Base-by-base conservation (phyloP, 2,888 invertebrate species). In the Myopa tessellatipennis region DNA sequence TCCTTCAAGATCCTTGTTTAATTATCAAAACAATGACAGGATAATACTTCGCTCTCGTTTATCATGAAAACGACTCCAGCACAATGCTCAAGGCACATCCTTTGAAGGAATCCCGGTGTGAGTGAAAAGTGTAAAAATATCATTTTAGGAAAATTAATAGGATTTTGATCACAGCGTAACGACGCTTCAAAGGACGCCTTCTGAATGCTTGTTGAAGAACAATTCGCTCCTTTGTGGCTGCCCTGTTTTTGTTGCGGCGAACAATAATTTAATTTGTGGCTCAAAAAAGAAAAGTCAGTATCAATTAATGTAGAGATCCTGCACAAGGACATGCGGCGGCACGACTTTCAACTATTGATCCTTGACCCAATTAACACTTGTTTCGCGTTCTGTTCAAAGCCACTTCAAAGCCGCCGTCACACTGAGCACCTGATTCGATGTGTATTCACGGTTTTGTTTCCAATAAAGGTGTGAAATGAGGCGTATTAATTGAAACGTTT, bases 391-490 rank as follows among this genome's bases (percentile, higher is more conserved):
- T 45, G n/a, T 61, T 77, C 18, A 75, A 76, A 75, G 69, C 6
- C 38, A 18, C 8, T 63, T 40, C 26, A 26, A 26, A 26, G 55
- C 70, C 12, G 68, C 75, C 58, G 40, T 40, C 58, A 50, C 38
- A 16, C 45, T 1, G 38, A 16, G 40, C 74, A 74, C 40, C 74
- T 67, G 67, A 74, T 70, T 76, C 61, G 26, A 36, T 72, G 60
- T 6, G 79, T 79, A 16, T 65, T 14, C 36, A 12, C 34, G 34
- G 74, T 78, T 80, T 77, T 81, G 79, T 78, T 78, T 76, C 73
- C 55, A 76, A 79, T 26, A 82, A 86, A 87, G 85, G 87, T 87
- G 87, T 86, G 87, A 87, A 87, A 87, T 87, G 84, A 85, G 87
- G 87, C 87, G 87, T 86, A 83, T 84, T 87, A 87, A 87, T 87